Base-by-base conservation (phyloP, 1,140 invertebrate species). In the Asobara japonica region DNA sequence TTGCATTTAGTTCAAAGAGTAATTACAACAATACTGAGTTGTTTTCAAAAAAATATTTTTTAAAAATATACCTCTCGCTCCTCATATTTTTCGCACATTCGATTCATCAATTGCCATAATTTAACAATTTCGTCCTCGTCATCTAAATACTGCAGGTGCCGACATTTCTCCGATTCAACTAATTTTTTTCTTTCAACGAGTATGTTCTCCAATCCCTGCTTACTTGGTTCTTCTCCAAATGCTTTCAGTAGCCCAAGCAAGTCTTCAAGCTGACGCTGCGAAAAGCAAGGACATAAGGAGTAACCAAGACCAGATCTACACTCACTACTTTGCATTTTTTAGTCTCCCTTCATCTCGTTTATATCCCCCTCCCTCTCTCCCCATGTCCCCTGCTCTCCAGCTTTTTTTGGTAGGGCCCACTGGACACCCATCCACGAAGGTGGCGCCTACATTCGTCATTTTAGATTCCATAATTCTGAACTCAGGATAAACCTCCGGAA, bases 81-180 rank as follows among this genome's bases (percentile, higher is more conserved):
- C 1, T 72, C 29, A 56, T 56, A 31, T 27, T 70, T 36, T 13
- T 70, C 25, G 3, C 61, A 22, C 27, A 65, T 71, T 18, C 29
- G 51, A 16, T 62, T 11, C 4, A 69, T 72, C 27, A 66, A 66
- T 51, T 60, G 33, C 11, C 20, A 27, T 22, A 66, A 60, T 41
- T 33, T 48, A 18, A 33, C 18, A 22, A 66, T 66, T 56, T 72
- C 70, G 2, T 66, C 45, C 8, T 66, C 70, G 6, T 38, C 41
- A 2, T 66, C 64, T 33, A n/a, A 33, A 31, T 31, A 72, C 13
- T 66, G 16, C 8, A 60, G 29, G 7, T 66, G 45, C 3, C 65
- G 41, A n/a, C 66, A 16, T 18, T 36, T 56, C 6, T 72, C 65
- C 7, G 18, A 51, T 64, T 51, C 45, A 13, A 36, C 65, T 18